phyloP scores from a whole-genome alignment of 2,888 invertebrate species.

The Bembecia ichneumoniformis region DNA sequence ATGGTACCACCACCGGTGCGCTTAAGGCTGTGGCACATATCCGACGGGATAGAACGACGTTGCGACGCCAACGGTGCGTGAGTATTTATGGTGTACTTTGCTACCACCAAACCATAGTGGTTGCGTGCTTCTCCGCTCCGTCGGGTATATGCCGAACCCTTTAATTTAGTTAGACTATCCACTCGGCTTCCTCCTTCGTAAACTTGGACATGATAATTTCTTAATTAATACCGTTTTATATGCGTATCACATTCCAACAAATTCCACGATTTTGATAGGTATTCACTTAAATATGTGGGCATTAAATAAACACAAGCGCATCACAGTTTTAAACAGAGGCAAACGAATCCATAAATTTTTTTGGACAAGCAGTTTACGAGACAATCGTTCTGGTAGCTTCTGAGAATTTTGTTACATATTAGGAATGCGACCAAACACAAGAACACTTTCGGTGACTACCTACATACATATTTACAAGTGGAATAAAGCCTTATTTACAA shows the following conservation, averaged over 20 bases:
- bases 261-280: neutral
- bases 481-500: neutral
- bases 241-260: neutral
- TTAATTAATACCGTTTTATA: neutral
- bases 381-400: neutral
- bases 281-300: neutral
- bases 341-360: neutral
- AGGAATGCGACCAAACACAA: neutral
- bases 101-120: no score
- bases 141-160: no score
- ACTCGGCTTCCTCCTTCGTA: constrained; percentile 2
- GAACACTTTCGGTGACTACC: neutral
- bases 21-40: no score
- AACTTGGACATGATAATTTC: constrained; percentile 40
- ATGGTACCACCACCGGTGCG: neutral
- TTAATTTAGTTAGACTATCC: neutral
- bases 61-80: no score
- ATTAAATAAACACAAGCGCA: neutral
- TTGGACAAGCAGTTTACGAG: neutral
- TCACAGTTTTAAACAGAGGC: neutral
- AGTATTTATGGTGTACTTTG: no score
- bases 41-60: no score
- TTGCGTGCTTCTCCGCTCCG: no score
- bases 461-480: neutral
- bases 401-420: neutral